A percentile compares a stretch with the other conserved stretches of the same genome.
phyloP scores from a whole-genome alignment of 2,888 invertebrate species.

The Lasius platythorax region DNA sequence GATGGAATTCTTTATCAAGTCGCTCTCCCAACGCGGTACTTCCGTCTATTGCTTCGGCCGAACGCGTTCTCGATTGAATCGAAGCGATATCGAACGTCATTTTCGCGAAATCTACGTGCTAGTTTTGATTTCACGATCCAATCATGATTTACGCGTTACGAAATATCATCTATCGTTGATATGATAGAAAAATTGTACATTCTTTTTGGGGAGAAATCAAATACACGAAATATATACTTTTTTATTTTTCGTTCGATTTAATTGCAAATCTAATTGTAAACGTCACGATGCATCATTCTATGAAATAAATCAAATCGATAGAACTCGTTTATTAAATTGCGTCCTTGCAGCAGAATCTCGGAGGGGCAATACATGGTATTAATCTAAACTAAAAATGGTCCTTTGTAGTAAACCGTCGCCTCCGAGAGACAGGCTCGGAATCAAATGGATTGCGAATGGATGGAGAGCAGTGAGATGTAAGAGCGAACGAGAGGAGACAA shows the following conservation, averaged over 20 bases:
- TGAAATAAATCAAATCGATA: constrained; percentile 2
- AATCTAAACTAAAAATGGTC: constrained; percentile 73
- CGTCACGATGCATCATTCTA: background rate
- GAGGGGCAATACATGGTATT: constrained; percentile 60
- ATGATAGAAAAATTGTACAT: background rate
- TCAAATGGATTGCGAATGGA: constrained; percentile 74
- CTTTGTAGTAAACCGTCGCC: constrained; percentile 58
- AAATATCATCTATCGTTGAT: background rate
- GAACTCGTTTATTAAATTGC: constrained; percentile 26
- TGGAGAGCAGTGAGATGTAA: constrained; percentile 60
- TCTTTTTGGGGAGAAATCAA: background rate
- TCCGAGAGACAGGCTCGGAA: constrained; percentile 59
- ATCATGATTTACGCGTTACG: background rate
- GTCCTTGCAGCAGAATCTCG: constrained; percentile 8
- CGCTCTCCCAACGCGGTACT: constrained; percentile 62
- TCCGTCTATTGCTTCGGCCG: constrained; percentile 71
- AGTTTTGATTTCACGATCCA: constrained; percentile 41
- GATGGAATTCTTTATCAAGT: constrained; percentile 78
- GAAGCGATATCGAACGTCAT: constrained; percentile 69
- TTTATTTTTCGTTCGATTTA: background rate
- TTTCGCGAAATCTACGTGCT: constrained; percentile 62
- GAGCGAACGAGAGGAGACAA: constrained; percentile 68
- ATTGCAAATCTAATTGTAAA: background rate
- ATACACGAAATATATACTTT: constrained; percentile 27
- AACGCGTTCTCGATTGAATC: constrained; percentile 51